These are phyloP conservation scores for Hemibagrus guttatus DNA, from an alignment of 2,797 vertebrate species.

Conservation along the genomic window DNA sequence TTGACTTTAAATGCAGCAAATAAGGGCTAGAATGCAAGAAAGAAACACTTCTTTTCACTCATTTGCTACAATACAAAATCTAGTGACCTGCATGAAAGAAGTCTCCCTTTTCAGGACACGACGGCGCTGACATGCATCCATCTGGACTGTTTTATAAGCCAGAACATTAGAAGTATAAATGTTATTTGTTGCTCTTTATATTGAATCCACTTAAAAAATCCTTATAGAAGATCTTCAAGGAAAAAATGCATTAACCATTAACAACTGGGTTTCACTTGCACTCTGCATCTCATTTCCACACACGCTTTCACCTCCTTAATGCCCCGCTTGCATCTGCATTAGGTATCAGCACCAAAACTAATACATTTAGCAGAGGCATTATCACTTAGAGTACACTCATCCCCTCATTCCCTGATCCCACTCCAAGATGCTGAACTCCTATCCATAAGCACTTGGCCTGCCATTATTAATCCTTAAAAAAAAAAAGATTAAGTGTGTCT, in stretches of 20 bases:
- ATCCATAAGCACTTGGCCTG: slow-evolving; percentile 44
- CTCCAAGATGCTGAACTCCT: slow-evolving; percentile 48
- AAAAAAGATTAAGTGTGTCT: slow-evolving; percentile 53
- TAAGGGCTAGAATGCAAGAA: neutral
- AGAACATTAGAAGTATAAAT: neutral
- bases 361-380: slow-evolving; percentile 52
- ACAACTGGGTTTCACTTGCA: slow-evolving; percentile 12
- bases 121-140: no score
- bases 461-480: slow-evolving; percentile 55
- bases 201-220: neutral
- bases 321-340: slow-evolving; percentile 38
- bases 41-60: neutral
- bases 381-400: slow-evolving; percentile 38
- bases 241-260: slow-evolving; percentile 9
- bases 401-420: slow-evolving; percentile 29
- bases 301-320: slow-evolving; percentile 31
- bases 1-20: slow-evolving; percentile 20
- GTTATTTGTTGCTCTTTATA: neutral
- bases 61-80: slow-evolving; percentile 16
- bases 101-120: neutral
- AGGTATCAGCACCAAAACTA: slow-evolving; percentile 45
- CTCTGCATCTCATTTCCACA: slow-evolving; percentile 12
- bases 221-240: neutral
- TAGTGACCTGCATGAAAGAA: neutral
- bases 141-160: slow-evolving; percentile 1